Conservation (phyloP, 2,113 vertebrate species). For the Upupa epops region DNA sequence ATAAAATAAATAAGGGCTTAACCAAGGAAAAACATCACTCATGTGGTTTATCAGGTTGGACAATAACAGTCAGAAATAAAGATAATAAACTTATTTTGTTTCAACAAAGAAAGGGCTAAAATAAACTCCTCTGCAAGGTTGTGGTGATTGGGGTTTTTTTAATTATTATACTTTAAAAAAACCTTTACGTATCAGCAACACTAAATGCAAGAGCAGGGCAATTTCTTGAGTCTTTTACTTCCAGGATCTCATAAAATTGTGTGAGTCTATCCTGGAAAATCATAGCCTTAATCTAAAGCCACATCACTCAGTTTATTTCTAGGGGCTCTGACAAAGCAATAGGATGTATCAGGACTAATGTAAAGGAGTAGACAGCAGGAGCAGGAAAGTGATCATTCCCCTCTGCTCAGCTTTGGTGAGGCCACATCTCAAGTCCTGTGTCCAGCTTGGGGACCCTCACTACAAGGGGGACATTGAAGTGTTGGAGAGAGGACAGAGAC, state of each 20-base stretch:
- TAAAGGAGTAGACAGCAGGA: no score
- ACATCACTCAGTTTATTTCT: not conserved
- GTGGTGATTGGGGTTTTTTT: not conserved
- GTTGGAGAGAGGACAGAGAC: no score
- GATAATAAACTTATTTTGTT: constrained; percentile 66
- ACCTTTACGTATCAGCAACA: not conserved
- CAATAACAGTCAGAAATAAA: constrained; percentile 58
- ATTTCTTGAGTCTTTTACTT: constrained; percentile 27
- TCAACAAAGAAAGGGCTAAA: constrained; percentile 57
- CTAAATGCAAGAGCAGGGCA: constrained; percentile 15
- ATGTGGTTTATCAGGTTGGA: constrained; percentile 1
- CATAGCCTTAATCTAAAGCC: not conserved
- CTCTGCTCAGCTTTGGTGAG: no score
- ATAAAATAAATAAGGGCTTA: constrained; percentile 60
- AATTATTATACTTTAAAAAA: constrained; percentile 19
- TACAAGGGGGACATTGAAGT: no score
- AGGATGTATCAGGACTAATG: no score
- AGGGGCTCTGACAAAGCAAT: not conserved
- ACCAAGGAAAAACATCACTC: constrained; percentile 43
- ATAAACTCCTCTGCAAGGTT: constrained; percentile 3
- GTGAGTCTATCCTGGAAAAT: not conserved
- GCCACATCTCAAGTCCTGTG: no score
- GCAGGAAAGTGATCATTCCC: no score
- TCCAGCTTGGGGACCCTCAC: no score
- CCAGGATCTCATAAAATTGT: not conserved